Evolutionary conservation across 2,113 vertebrate genomes (phyloP).

Genomic region (Mohoua ochrocephala): DNA sequence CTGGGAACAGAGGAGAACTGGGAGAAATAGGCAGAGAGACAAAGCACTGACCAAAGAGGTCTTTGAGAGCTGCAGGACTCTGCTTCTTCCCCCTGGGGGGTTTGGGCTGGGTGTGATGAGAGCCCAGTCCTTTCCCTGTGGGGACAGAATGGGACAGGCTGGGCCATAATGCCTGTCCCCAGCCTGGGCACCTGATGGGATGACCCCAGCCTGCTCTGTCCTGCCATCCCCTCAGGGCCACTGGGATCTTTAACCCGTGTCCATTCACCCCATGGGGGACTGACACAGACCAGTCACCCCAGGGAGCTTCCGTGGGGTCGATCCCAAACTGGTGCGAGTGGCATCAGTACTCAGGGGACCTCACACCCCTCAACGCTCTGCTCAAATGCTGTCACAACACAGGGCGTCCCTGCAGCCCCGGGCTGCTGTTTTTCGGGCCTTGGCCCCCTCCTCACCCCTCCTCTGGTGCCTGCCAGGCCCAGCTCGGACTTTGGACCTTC

Average conservation of each 20-base stretch:
- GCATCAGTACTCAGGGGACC: accelerated
- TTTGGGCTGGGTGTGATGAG: background rate
- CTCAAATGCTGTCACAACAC: accelerated
- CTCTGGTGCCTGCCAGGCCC: background rate
- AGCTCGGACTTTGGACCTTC: background rate
- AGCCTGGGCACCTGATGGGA: accelerated
- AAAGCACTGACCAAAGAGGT: background rate
- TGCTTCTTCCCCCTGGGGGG: accelerated
- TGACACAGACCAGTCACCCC: accelerated
- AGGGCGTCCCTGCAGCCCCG: background rate
- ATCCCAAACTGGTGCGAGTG: accelerated
- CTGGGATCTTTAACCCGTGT: accelerated
- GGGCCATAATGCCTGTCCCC: background rate
- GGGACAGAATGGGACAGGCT: background rate
- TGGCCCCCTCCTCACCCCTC: background rate
- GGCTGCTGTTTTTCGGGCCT: accelerated
- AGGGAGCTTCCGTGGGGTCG: background rate
- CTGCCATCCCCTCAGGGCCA: accelerated
- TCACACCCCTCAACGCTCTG: background rate
- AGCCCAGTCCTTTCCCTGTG: background rate
- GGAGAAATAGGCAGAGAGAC: background rate
- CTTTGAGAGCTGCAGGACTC: background rate
- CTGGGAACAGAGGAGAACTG: background rate
- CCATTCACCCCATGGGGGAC: accelerated
- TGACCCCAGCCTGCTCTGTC: background rate